Evolutionary conservation across 2,888 invertebrate species (phyloP).

Genomic region (Sinodicranocentrus sp.): DNA sequence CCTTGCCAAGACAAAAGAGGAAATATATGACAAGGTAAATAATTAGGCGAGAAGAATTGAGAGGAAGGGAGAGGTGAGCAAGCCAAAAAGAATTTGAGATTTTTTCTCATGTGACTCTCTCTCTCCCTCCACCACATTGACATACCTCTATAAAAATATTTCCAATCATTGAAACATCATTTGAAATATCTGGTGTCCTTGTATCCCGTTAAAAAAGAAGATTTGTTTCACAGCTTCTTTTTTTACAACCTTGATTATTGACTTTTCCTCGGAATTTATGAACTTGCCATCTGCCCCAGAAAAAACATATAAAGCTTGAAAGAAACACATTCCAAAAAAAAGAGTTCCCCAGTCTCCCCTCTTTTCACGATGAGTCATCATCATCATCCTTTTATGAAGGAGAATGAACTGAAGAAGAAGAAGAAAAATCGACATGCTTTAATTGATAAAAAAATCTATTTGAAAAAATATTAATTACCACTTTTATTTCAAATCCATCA

Average conservation of each 20-base stretch:
- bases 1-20: too few species aligned
- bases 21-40: too few species aligned
- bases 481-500: too few species aligned
- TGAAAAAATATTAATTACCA: not conserved
- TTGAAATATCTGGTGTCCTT: not conserved
- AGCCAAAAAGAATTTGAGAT: not conserved
- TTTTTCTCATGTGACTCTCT: not conserved
- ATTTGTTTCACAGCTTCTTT: not conserved
- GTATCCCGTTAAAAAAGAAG: not conserved
- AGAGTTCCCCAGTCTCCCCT: not conserved
- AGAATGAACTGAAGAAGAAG: not conserved
- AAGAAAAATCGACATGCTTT: not conserved
- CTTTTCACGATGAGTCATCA: not conserved
- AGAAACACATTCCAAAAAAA: not conserved
- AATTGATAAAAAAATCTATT: too few species aligned
- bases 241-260: slow-evolving; percentile 63
- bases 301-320: not conserved
- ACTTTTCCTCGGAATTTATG: slow-evolving; percentile 62
- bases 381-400: not conserved
- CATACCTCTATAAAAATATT: not conserved
- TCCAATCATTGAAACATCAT: not conserved
- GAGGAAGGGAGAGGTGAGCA: too few species aligned
- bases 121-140: not conserved
- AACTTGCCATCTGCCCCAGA: slow-evolving; percentile 49
- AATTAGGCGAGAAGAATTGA: too few species aligned